Evolutionary conservation across 2,888 invertebrate species (phyloP), one percentile per base, ranked within the genome.

Genomic region (Harpalus rufipes): DNA sequence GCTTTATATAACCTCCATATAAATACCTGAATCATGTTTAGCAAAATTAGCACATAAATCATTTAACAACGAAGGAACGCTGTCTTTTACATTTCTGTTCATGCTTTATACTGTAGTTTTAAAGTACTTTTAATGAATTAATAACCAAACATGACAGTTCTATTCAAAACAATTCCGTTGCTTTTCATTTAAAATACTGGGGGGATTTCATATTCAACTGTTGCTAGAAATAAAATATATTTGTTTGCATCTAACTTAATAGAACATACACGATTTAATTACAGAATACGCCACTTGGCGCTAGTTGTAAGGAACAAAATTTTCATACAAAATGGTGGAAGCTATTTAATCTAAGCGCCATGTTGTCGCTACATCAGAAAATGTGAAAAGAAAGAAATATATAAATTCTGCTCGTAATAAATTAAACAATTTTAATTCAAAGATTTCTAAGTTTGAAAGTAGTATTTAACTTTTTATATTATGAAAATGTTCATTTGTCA

Each of bases 1-100:
- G 12, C 0, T 10, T 51, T 5, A 51, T 12, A 12, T 51, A 51
- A 51, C 44, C 44, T 51, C 12, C 44, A 7, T 10, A 25, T 12
- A 12, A 65, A 76, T 86, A 87, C 86, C 88, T 87, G 87, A 87
- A 87, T 90, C 89, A 84, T 89, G 88, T 85, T 88, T 88, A 7
- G 90, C 88, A 72, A 90, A 88, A 85, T 89, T 88, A 86, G 89
- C 89, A 87, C 91, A 91, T 74, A 91, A 88, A 86, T 90, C 89
- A 80, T 87, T 87, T 68, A 88, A 85, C 82, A 88, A 86, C 16
- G 83, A 81, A 7, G 88, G 87, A 21, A 88, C 85, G 61, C 85
- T 85, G 14, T 84, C 86, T 79, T 68, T 58, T 74, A 82, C 81
- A 68, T 85, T 86, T 72, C 74, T 86, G 83, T 87, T 86, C 88